phyloP scores from a whole-genome alignment of 2,888 invertebrate species.

The Rhaphigaster nebulosa region DNA sequence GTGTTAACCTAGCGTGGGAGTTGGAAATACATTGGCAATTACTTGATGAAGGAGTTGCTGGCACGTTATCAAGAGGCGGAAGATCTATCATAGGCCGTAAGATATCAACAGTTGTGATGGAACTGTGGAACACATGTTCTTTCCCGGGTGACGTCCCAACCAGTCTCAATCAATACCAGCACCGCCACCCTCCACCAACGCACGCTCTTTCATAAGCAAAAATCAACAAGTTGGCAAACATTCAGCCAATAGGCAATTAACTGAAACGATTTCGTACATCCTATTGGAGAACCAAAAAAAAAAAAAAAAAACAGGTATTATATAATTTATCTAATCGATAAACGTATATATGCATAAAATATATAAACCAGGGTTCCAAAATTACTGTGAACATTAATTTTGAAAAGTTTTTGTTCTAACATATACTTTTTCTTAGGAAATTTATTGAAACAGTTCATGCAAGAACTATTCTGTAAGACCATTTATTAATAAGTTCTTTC shows the following conservation, averaged over 20 bases:
- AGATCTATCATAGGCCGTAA: neutral
- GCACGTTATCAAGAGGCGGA: neutral
- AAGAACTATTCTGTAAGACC: no score
- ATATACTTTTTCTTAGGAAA: no score
- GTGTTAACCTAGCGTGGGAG: neutral
- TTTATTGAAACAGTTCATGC: no score
- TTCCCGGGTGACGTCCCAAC: conserved; percentile 33
- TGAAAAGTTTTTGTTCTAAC: no score
- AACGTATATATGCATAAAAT: no score
- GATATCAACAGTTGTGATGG: conserved; percentile 33
- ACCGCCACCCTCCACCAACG: conserved; percentile 66
- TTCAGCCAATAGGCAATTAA: neutral
- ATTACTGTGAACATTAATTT: no score
- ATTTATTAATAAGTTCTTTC: no score
- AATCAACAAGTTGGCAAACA: conserved; percentile 58
- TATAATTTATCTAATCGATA: no score
- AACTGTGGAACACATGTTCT: conserved; percentile 22
- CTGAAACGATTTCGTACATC: conserved; percentile 39
- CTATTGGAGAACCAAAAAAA: neutral
- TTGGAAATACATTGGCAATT: neutral
- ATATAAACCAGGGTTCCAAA: no score
- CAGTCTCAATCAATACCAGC: conserved; percentile 63
- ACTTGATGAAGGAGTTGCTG: neutral
- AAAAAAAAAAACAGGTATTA: neutral
- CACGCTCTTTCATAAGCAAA: conserved; percentile 65